Percentiles rank a stretch among this genome's conserved stretches.
These are phyloP conservation scores for Anthopleura xanthogrammica DNA, from an alignment of 92 coral and sea anemone genomes.

Conservation along the genomic window DNA sequence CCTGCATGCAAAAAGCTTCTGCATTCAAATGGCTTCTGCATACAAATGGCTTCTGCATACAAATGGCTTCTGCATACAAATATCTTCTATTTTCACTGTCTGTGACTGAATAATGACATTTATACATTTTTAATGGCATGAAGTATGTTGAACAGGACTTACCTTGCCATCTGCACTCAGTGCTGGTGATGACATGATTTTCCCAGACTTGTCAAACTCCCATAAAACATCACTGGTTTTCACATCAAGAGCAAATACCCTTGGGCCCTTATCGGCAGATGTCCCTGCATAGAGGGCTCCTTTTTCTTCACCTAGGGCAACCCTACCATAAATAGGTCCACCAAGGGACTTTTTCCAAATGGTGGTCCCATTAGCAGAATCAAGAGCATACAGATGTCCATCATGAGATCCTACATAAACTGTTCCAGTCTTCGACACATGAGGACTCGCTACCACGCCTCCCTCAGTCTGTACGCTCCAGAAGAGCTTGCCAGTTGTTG, in stretches of 20 bases:
- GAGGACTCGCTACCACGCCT: slow-evolving; percentile 70
- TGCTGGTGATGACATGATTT: slow-evolving; percentile 65
- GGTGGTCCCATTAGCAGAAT: slow-evolving; percentile 49
- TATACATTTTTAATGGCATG: not conserved
- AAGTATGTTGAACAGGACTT: not conserved
- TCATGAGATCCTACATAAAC: slow-evolving; percentile 72
- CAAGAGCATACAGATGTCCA: slow-evolving; percentile 49
- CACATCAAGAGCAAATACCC: slow-evolving; percentile 48
- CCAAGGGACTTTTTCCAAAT: slow-evolving; percentile 61
- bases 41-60: not conserved
- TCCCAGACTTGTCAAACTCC: slow-evolving; percentile 65
- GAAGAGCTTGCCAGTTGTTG: slow-evolving; percentile 54
- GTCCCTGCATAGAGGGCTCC: slow-evolving; percentile 64
- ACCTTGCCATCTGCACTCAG: slow-evolving; percentile 50
- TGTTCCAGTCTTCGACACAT: slow-evolving; percentile 43
- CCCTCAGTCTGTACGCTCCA: slow-evolving; percentile 64
- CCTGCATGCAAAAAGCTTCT: not conserved
- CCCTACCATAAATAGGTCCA: slow-evolving; percentile 68
- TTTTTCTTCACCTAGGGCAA: slow-evolving; percentile 58
- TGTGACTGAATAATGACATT: not conserved
- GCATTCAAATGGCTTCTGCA: not conserved
- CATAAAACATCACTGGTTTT: slow-evolving; percentile 63
- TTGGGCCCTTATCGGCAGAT: slow-evolving; percentile 52
- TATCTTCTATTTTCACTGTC: not conserved
- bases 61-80: not conserved